These are phyloP conservation scores for Nymphalis urticae DNA, from an alignment of 2,888 invertebrate genomes.

Conservation along the genomic window DNA sequence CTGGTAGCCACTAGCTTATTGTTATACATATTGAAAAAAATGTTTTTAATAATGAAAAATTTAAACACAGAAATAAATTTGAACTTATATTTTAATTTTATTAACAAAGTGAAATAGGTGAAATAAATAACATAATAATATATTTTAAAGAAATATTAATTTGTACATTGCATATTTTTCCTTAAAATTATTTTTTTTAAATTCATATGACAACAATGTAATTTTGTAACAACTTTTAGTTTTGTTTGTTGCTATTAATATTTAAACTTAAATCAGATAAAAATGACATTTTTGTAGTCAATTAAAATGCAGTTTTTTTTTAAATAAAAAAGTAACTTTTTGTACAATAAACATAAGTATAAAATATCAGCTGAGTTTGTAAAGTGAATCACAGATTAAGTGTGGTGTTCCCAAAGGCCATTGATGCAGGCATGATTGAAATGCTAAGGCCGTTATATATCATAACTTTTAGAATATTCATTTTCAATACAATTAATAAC, in stretches of 20 bases:
- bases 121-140: slow-evolving; percentile 78
- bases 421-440: slow-evolving; percentile 56
- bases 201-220: slow-evolving; percentile 67
- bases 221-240: slow-evolving; percentile 44
- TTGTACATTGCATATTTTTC: slow-evolving; percentile 76
- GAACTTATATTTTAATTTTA: slow-evolving; percentile 69
- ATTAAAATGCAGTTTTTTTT: slow-evolving; percentile 29
- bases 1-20: no score
- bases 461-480: slow-evolving; percentile 52
- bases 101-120: slow-evolving; percentile 69
- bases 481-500: slow-evolving; percentile 42
- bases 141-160: slow-evolving; percentile 77
- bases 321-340: slow-evolving; percentile 29
- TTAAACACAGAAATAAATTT: slow-evolving; percentile 48
- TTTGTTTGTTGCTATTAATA: slow-evolving; percentile 45
- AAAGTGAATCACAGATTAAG: slow-evolving; percentile 76
- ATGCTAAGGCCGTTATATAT: slow-evolving; percentile 59
- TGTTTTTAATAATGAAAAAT: slow-evolving; percentile 20
- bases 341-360: slow-evolving; percentile 39
- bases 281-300: slow-evolving; percentile 28
- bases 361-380: slow-evolving; percentile 63
- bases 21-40: no score
- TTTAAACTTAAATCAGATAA: slow-evolving; percentile 33
- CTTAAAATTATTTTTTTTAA: slow-evolving; percentile 63
- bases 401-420: slow-evolving; percentile 72